phyloP scores from a whole-genome alignment of 2,113 vertebrate species.

The Sinocyclocheilus grahami region DNA sequence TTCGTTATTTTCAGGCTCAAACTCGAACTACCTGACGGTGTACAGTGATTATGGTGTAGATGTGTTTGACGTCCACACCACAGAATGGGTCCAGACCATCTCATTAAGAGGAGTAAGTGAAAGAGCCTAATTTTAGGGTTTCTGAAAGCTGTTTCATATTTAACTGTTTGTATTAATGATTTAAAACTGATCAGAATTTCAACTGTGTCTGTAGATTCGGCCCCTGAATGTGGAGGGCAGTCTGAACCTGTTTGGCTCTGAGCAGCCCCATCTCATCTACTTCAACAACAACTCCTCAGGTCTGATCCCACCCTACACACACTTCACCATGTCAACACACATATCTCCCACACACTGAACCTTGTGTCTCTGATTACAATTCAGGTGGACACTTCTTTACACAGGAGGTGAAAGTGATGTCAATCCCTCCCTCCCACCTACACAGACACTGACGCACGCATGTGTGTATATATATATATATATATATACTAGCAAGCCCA shows the following conservation, averaged over 20 bases:
- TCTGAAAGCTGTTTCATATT: background rate
- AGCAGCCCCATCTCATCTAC: conserved; percentile 89
- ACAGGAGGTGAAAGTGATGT: too few relatives aligned
- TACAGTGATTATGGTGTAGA: conserved; percentile 96
- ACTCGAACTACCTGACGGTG: conserved; percentile 85
- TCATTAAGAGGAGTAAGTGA: conserved; percentile 85
- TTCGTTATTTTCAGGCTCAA: conserved; percentile 80
- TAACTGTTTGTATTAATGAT: background rate
- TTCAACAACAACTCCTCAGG: conserved; percentile 88
- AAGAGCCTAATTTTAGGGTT: background rate
- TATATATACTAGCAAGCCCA: background rate
- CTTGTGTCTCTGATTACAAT: too few relatives aligned
- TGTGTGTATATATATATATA: too few relatives aligned
- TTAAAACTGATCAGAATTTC: background rate
- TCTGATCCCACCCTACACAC: conserved; percentile 55
- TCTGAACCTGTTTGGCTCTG: conserved; percentile 88
- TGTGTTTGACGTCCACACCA: conserved; percentile 89
- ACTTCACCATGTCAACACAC: background rate
- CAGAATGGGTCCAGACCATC: conserved; percentile 97
- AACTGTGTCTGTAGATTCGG: conserved; percentile 78
- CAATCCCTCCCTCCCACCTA: background rate
- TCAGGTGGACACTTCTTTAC: too few relatives aligned
- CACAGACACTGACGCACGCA: background rate
- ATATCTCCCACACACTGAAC: background rate
- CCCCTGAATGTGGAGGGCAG: conserved; percentile 90